Evolutionary conservation across 2,797 vertebrate species (phyloP).

Genomic region (Aselliscus stoliczkanus): DNA sequence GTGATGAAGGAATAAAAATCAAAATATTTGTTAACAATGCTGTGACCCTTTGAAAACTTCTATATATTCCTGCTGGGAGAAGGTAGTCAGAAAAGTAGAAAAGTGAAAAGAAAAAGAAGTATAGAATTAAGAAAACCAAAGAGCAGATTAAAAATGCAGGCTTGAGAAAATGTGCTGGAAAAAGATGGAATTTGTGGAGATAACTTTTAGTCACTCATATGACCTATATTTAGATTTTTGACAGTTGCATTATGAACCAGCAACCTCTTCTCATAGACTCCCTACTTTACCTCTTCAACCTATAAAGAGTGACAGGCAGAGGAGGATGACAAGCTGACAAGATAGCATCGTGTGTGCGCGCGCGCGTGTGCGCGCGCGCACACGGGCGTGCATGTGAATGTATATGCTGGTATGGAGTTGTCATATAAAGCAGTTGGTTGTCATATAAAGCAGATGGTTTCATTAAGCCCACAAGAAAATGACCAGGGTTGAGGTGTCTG

Average conservation of each 20-base stretch:
- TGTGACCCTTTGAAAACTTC: not conserved
- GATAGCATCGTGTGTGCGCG: not conserved
- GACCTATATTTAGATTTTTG: conserved; percentile 60
- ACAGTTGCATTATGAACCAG: conserved; percentile 23
- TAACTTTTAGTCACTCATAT: not conserved
- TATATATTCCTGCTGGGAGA: not conserved
- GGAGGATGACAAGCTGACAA: conserved; percentile 16
- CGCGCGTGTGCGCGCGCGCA: not conserved
- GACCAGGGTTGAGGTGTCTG: not conserved
- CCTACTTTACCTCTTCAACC: conserved; percentile 33
- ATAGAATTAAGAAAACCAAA: not conserved
- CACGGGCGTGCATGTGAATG: not conserved
- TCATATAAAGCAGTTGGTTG: too few species aligned
- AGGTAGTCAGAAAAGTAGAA: not conserved
- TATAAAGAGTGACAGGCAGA: conserved; percentile 45
- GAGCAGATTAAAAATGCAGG: not conserved
- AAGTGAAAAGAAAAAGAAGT: not conserved
- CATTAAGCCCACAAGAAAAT: not conserved
- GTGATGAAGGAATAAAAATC: not conserved
- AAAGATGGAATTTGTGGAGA: not conserved
- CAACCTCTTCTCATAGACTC: conserved; percentile 47
- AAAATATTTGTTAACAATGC: not conserved
- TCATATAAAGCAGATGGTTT: not conserved
- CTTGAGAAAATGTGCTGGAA: not conserved
- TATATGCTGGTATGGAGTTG: not conserved